A percentile compares a stretch with the other conserved stretches of the same genome.
phyloP scores from a whole-genome alignment of 92 coral and sea anemone species.

The Anthopleura xanthogrammica region DNA sequence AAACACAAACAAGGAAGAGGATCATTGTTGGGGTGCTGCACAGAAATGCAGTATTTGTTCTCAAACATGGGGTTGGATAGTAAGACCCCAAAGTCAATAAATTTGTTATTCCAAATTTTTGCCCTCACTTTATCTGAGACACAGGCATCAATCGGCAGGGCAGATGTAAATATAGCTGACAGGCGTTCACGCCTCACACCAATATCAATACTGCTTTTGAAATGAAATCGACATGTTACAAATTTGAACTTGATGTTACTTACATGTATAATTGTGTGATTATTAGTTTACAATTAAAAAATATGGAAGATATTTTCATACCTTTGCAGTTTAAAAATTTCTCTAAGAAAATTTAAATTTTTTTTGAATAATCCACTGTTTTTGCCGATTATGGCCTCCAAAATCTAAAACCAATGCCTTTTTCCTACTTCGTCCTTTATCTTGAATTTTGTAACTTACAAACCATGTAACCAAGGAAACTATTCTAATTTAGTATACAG shows the following conservation, averaged over 20 bases:
- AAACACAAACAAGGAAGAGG: slow-evolving; percentile 24
- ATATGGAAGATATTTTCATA: not conserved
- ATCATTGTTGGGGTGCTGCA: slow-evolving; percentile 21
- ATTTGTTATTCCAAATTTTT: too few relatives aligned
- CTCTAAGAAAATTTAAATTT: not conserved
- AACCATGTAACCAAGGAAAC: slow-evolving; percentile 9
- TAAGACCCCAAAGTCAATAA: too few relatives aligned
- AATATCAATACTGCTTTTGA: not conserved
- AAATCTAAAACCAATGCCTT: not conserved
- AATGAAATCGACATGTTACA: not conserved
- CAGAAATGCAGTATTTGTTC: slow-evolving; percentile 7
- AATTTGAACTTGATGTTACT: too few relatives aligned
- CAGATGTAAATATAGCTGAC: too few relatives aligned
- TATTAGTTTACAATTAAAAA: not conserved
- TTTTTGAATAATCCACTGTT: not conserved
- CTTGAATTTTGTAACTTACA: not conserved
- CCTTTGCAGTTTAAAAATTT: too few relatives aligned
- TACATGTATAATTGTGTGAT: not conserved
- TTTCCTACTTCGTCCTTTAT: slow-evolving; percentile 11
- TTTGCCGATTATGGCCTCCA: not conserved
- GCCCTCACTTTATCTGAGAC: slow-evolving; percentile 10
- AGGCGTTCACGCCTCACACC: too few relatives aligned
- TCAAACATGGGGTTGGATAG: too few relatives aligned
- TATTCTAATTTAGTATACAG: not conserved
- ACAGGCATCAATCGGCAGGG: too few relatives aligned